Base-by-base conservation (phyloP, 2,888 invertebrate genomes). In the Eupeodes latifasciatus region DNA sequence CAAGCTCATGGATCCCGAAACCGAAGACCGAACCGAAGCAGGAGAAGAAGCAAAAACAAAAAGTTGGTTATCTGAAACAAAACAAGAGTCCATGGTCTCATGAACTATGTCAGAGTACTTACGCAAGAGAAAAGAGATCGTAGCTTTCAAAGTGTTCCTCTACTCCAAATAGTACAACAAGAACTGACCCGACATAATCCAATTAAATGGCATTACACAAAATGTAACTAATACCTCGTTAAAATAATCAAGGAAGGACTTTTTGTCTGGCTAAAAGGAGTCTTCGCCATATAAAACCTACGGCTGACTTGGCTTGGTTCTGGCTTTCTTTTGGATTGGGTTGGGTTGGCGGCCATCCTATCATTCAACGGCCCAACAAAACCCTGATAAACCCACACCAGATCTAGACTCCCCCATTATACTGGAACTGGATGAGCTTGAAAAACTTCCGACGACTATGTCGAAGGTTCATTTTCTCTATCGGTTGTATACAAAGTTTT, bases 191-290 rank as follows among this genome's bases (percentile, higher is more conserved):
- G 80, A 84, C 83, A 80, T 83, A 87, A 87, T 87, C 87, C 87
- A 87, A 87, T 87, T 87, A 87, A 87, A 87, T 80, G 87, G 87
- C 80, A 87, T 83, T 87, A 87, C 87, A 87, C 83, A 83, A 87
- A 87, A 83, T 87, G 87, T 87, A 87, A 87, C 87, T 87, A 83
- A 87, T 87, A 87, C 83, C 83, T 87, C 87, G 87, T 87, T 87
- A 84, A 87, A 87, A 87, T 87, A 87, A 87, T 87, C 83, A 87
- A 87, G 80, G 76, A 80, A 66, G 66, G 72, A 83, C 80, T 77
- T 82, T 86, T 87, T 87, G 82, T 80, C 76, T 76, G 66, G 27
- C 71, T 16, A 62, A 27, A 57, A 53, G 16, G 75, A 55, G 72
- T 57, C 44, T 4, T 19, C 61, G 27, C 27, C 27, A 69, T 79